phyloP scores from a whole-genome alignment of 2,797 vertebrate genomes.

The Phaenicophaeus curvirostris region DNA sequence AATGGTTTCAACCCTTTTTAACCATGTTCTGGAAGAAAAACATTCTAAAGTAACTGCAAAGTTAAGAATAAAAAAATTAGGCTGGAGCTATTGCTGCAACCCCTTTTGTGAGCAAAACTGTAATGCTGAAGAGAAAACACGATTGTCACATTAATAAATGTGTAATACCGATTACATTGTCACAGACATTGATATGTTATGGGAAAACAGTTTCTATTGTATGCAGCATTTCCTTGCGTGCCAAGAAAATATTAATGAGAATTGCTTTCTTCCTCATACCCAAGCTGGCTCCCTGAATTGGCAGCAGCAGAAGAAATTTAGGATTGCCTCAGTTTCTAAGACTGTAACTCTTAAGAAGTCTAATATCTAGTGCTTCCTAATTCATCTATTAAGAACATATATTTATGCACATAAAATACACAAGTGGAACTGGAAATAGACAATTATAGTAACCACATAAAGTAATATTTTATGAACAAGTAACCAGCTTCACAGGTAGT shows the following conservation, averaged over 20 bases:
- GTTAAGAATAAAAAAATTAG: not conserved
- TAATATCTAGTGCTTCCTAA: not conserved
- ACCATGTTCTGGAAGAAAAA: not conserved
- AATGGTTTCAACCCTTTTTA: not conserved
- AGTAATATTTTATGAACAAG: not conserved
- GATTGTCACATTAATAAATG: not conserved
- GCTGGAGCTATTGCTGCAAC: not conserved
- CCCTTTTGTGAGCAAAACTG: not conserved
- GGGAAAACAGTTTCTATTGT: not conserved
- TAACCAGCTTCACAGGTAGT: not conserved
- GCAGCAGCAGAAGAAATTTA: not conserved
- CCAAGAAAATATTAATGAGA: not conserved
- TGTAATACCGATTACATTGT: not conserved
- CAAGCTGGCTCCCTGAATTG: not conserved
- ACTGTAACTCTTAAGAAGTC: not conserved
- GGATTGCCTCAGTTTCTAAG: not conserved
- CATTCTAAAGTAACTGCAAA: not conserved
- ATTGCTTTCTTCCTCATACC: not conserved
- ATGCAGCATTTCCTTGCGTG: not conserved
- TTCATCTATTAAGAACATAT: not conserved
- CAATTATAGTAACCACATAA: not conserved
- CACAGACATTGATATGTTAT: not conserved
- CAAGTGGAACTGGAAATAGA: not conserved
- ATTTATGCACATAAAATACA: not conserved
- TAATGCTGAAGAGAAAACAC: not conserved